phyloP scores from a whole-genome alignment of 2,888 invertebrate species.

The Tethea ocularis region DNA sequence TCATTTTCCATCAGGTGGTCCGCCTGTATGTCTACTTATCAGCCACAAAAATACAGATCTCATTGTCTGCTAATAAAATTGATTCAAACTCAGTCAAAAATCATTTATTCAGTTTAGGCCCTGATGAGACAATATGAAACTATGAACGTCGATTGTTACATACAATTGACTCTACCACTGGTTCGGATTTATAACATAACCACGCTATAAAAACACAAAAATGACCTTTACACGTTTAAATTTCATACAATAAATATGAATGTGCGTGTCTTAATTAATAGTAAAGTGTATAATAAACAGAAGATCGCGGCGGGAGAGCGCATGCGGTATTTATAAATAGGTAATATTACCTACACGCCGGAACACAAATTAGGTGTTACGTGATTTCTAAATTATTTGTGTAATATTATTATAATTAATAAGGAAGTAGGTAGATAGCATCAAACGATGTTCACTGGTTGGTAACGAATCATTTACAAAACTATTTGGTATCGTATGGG shows the following conservation, averaged over 20 bases:
- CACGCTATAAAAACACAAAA: not conserved
- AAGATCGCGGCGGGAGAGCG: conserved; percentile 55
- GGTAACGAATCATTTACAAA: conserved; percentile 4
- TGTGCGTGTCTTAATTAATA: not conserved
- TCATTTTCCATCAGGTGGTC: no score
- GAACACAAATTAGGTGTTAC: conserved; percentile 26
- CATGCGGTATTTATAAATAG: conserved; percentile 51
- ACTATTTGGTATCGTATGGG: not conserved
- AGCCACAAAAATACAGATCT: no score
- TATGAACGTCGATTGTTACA: no score
- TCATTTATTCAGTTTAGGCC: no score
- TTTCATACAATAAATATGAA: not conserved
- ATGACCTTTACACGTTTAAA: not conserved
- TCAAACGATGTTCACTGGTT: conserved; percentile 17
- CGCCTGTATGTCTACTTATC: no score
- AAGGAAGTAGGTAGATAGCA: not conserved
- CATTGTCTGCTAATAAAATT: conserved; percentile 28
- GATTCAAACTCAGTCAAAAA: no score
- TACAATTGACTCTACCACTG: no score
- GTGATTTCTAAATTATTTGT: conserved; percentile 20
- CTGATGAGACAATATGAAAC: no score
- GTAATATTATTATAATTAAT: conserved; percentile 2
- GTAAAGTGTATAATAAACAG: conserved; percentile 10
- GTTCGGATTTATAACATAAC: no score
- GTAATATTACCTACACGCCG: conserved; percentile 34